Percentiles rank a stretch among this genome's conserved stretches.
Evolutionary conservation across 35 echinoderm and acorn worm species (phyloP).

Genomic region (Acanthaster planci): DNA sequence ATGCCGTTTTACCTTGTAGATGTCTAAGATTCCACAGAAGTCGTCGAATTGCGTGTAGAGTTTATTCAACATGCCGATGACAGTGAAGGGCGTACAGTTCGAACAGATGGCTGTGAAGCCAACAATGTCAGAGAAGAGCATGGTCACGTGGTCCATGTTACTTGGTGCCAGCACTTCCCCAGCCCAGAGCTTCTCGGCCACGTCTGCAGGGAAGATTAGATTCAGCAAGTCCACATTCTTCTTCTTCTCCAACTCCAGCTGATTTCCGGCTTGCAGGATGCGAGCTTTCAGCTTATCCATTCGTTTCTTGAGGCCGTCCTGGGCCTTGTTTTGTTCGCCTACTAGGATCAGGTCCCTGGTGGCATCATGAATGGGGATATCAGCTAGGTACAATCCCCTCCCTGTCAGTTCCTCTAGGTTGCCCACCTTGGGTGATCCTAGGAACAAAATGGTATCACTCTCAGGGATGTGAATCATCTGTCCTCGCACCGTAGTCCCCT

Average conservation of each 20-base stretch:
- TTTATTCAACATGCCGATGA: constrained; percentile 87
- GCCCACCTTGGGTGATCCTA: constrained; percentile 83
- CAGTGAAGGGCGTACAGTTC: constrained; percentile 82
- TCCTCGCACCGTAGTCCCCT: constrained; percentile 84
- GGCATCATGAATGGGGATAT: constrained; percentile 96
- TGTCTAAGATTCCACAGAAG: constrained; percentile 79
- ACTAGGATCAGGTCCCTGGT: constrained; percentile 91
- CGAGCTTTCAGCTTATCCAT: constrained; percentile 95
- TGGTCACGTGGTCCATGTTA: constrained; percentile 71
- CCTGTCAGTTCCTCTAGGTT: constrained; percentile 93
- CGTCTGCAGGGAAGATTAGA: constrained; percentile 87
- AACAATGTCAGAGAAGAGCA: constrained; percentile 97
- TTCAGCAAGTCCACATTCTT: constrained; percentile 92
- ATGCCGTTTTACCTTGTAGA: constrained; percentile 81
- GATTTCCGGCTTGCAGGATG: constrained; percentile 73
- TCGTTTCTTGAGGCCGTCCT: constrained; percentile 88
- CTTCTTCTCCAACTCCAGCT: constrained; percentile 74
- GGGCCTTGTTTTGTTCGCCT: constrained; percentile 89
- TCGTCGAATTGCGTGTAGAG: constrained; percentile 92
- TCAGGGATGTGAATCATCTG: constrained; percentile 90
- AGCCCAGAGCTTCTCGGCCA: constrained; percentile 85
- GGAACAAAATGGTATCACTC: constrained; percentile 85
- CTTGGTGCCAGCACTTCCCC: constrained; percentile 66
- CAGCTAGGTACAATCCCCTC: constrained; percentile 82
- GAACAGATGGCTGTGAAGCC: constrained; percentile 96